A percentile compares a stretch with the other conserved stretches of the same genome.
These are phyloP conservation scores for Urophycis tenuis DNA, from an alignment of 2,797 vertebrate genomes.

Conservation along the genomic window DNA sequence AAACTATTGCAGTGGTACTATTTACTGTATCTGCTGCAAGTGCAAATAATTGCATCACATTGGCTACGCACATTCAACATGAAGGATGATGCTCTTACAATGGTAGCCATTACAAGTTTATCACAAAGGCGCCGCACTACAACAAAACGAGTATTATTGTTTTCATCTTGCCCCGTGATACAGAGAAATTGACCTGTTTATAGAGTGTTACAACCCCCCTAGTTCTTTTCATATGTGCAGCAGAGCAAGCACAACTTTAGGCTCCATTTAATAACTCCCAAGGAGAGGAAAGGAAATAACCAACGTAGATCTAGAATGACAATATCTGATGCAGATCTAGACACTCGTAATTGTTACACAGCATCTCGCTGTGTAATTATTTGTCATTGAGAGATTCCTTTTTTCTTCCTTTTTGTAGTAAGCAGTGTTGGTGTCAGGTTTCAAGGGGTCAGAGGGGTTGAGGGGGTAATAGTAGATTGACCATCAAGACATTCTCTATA, in stretches of 20 bases:
- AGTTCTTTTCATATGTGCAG: background rate
- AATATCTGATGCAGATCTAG: too few species aligned
- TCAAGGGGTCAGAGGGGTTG: background rate
- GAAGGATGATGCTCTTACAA: slow-evolving; percentile 4
- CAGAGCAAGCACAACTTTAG: slow-evolving; percentile 3
- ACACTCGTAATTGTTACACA: slow-evolving; percentile 16
- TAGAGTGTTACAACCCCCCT: background rate
- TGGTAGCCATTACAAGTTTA: background rate
- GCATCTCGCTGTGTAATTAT: background rate
- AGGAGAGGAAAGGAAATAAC: slow-evolving; percentile 19
- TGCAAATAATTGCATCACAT: background rate
- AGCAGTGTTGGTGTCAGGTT: background rate
- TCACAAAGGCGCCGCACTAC: background rate
- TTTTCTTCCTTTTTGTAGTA: background rate
- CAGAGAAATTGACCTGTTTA: background rate
- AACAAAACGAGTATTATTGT: background rate
- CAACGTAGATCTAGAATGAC: slow-evolving; percentile 1
- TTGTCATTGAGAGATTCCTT: background rate
- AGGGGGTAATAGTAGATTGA: background rate
- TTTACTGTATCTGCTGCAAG: background rate
- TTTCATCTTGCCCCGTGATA: background rate
- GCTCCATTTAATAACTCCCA: background rate
- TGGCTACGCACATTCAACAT: background rate
- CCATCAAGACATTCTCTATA: too few species aligned
- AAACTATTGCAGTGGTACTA: background rate